phyloP scores from a whole-genome alignment of 2,797 vertebrate species.

The Protosalanx chinensis region DNA sequence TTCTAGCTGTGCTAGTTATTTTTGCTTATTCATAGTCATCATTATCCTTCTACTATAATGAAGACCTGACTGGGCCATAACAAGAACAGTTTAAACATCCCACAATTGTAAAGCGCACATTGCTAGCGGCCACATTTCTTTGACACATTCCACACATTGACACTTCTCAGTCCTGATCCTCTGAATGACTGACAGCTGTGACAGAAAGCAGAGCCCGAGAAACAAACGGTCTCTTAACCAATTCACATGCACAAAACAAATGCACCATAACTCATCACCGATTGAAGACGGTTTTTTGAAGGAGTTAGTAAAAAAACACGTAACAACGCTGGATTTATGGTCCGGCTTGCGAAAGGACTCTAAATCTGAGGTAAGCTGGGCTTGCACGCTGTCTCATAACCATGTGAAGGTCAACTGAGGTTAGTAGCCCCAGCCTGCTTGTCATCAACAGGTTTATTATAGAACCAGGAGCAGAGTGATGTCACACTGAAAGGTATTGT shows the following conservation, averaged over 20 bases:
- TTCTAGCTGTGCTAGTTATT: slow-evolving; percentile 23
- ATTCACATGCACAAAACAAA: slow-evolving; percentile 7
- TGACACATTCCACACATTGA: slow-evolving; percentile 8
- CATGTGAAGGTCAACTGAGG: slow-evolving; percentile 23
- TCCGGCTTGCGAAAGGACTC: too few species aligned
- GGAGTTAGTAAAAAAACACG: not conserved
- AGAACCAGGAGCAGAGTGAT: slow-evolving; percentile 6
- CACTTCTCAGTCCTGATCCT: not conserved
- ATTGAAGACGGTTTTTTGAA: not conserved
- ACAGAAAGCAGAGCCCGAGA: not conserved
- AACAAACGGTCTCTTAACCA: slow-evolving; percentile 4
- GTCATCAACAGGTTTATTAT: slow-evolving; percentile 31
- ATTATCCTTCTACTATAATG: slow-evolving; percentile 17
- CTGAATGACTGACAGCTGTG: slow-evolving; percentile 15
- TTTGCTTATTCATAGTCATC: slow-evolving; percentile 21
- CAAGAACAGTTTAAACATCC: slow-evolving; percentile 13
- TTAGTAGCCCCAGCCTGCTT: slow-evolving; percentile 13
- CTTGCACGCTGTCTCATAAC: not conserved
- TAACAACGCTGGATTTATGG: not conserved
- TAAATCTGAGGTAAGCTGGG: not conserved
- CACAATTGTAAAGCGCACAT: slow-evolving; percentile 21
- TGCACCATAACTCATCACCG: not conserved
- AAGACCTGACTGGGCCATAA: slow-evolving; percentile 5
- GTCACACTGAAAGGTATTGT: slow-evolving; percentile 3
- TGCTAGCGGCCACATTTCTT: slow-evolving; percentile 8